These are phyloP conservation scores for Catocala fraxini DNA, from an alignment of 2,888 invertebrate genomes.

Conservation along the genomic window DNA sequence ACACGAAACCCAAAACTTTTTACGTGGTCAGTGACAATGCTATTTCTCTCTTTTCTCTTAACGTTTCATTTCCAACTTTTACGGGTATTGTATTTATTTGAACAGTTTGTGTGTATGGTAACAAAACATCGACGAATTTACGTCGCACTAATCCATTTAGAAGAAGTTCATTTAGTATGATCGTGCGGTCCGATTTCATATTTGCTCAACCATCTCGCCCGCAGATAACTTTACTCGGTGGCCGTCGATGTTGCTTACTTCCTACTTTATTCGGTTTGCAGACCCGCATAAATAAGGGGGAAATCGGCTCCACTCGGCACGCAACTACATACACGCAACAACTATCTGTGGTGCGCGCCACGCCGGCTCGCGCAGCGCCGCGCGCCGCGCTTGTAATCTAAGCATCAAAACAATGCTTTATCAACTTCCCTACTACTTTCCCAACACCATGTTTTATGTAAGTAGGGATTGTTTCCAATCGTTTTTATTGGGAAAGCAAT, in stretches of 20 bases:
- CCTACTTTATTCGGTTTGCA: slow-evolving; percentile 79
- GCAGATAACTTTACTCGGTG: slow-evolving; percentile 77
- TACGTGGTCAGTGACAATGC: slow-evolving; percentile 85
- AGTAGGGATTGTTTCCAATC: slow-evolving; percentile 73
- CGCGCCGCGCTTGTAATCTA: slow-evolving; percentile 49
- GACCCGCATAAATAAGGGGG: slow-evolving; percentile 81
- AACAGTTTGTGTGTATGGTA: slow-evolving; percentile 52
- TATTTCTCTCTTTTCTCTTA: slow-evolving; percentile 82
- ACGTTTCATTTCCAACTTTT: slow-evolving; percentile 78
- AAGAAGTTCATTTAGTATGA: slow-evolving; percentile 66
- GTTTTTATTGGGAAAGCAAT: slow-evolving; percentile 75
- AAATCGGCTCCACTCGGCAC: slow-evolving; percentile 62
- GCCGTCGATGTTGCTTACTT: slow-evolving; percentile 69
- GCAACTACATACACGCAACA: slow-evolving; percentile 67
- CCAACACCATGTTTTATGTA: slow-evolving; percentile 70
- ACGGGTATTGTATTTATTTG: slow-evolving; percentile 71
- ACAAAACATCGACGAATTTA: slow-evolving; percentile 57
- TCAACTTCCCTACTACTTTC: slow-evolving; percentile 56
- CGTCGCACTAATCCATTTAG: slow-evolving; percentile 57
- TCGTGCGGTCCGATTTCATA: slow-evolving; percentile 70
- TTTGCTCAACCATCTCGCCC: slow-evolving; percentile 76
- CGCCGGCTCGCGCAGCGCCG: slow-evolving; percentile 9
- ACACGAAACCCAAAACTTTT: slow-evolving; percentile 85
- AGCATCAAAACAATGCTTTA: slow-evolving; percentile 66
- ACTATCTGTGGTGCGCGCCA: slow-evolving; percentile 50